Evolutionary conservation across 1,140 invertebrate genomes (phyloP).

Genomic region (Sminthurinus signatus): DNA sequence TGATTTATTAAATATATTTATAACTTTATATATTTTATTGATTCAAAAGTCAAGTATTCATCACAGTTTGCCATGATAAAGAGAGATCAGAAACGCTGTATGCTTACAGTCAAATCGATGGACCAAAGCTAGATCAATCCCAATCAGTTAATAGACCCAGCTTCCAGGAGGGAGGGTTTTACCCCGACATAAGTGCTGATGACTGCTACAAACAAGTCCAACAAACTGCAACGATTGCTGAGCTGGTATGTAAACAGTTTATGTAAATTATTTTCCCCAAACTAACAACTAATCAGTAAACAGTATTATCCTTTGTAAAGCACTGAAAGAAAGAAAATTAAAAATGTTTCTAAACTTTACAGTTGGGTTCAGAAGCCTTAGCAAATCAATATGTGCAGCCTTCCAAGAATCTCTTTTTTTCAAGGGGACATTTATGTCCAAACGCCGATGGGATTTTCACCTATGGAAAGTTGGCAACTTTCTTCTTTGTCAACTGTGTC

Average conservation of each 20-base stretch:
- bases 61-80: too few relatives aligned
- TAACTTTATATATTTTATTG: too few relatives aligned
- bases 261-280: background rate
- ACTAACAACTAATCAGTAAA: too few relatives aligned
- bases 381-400: conserved; percentile 14
- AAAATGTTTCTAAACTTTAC: background rate
- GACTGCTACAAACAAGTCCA: conserved; percentile 36
- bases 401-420: conserved; percentile 45
- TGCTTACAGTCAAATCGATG: conserved; percentile 4
- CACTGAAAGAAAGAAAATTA: too few relatives aligned
- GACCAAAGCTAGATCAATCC: conserved; percentile 7
- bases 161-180: conserved; percentile 42
- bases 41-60: too few relatives aligned
- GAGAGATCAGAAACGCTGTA: too few relatives aligned
- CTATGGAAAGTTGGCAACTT: conserved; percentile 57
- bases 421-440: conserved; percentile 60
- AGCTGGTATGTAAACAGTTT: conserved; percentile 3
- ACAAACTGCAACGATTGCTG: conserved; percentile 17
- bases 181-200: conserved; percentile 34
- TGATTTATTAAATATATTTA: too few relatives aligned
- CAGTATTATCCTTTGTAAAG: too few relatives aligned
- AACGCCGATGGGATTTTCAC: conserved; percentile 60
- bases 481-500: conserved; percentile 58
- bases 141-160: conserved; percentile 20
- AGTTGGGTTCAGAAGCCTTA: background rate